Conservation (phyloP, 2,888 invertebrate genomes). For the Parasteatoda lunata region DNA sequence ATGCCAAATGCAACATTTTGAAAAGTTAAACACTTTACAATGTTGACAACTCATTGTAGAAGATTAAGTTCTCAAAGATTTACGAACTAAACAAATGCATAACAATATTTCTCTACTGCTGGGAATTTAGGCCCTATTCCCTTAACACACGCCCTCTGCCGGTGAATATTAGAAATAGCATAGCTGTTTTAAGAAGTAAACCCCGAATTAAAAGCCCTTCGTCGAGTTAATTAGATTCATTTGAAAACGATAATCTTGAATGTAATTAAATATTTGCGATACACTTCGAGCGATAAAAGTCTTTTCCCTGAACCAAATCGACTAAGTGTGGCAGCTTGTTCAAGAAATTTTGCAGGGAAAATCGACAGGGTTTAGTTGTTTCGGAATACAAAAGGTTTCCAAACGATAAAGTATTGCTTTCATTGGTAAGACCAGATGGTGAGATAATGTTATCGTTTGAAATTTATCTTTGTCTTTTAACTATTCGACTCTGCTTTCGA, state of each 20-base stretch:
- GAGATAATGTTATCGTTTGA: constrained; percentile 6
- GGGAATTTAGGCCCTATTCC: background rate
- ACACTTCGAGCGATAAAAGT: constrained; percentile 45
- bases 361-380: constrained; percentile 4
- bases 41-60: constrained; percentile 10
- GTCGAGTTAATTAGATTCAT: constrained; percentile 51
- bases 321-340: constrained; percentile 33
- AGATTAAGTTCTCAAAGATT: constrained; percentile 47
- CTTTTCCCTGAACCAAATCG: constrained; percentile 5
- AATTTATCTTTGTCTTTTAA: background rate
- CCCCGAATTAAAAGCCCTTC: constrained; percentile 55
- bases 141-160: constrained; percentile 33
- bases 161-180: constrained; percentile 7
- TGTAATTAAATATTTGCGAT: constrained; percentile 58
- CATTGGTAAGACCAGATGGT: constrained; percentile 4
- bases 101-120: constrained; percentile 46
- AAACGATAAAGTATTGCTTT: constrained; percentile 21
- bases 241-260: constrained; percentile 55
- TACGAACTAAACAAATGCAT: constrained; percentile 44
- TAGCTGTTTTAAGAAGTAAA: constrained; percentile 39
- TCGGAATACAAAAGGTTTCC: constrained; percentile 10
- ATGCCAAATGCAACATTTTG: constrained; percentile 15
- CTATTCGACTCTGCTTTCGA: too few species aligned
- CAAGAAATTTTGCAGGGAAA: background rate
- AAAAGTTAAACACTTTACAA: constrained; percentile 49